Evolutionary conservation across 2,888 invertebrate species (phyloP).

Genomic region (Pammene fasciana): DNA sequence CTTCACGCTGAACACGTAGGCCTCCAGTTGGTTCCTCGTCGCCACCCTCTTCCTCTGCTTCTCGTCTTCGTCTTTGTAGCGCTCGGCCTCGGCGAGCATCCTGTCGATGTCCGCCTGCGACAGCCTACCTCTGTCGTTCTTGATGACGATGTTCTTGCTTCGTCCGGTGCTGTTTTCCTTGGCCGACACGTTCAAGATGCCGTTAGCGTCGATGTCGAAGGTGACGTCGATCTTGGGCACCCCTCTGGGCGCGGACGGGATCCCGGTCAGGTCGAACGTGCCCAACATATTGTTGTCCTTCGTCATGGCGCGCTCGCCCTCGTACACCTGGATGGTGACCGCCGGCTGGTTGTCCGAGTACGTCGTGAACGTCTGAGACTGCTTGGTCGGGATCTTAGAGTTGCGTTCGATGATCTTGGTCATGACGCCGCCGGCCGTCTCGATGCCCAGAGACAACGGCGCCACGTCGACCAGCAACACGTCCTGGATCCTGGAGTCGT

Average conservation of each 20-base stretch:
- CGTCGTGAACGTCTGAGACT: constrained; percentile 87
- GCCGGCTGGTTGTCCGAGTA: constrained; percentile 89
- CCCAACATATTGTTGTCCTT: constrained; percentile 86
- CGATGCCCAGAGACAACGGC: constrained; percentile 86
- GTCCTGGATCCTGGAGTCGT: constrained; percentile 87
- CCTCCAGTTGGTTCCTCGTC: constrained; percentile 84
- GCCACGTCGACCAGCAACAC: constrained; percentile 78
- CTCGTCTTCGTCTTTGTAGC: constrained; percentile 86
- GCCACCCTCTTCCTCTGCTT: constrained; percentile 83
- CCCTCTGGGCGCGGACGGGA: constrained; percentile 85
- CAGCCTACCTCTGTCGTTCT: constrained; percentile 88
- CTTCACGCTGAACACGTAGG: constrained; percentile 85
- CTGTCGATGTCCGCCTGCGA: constrained; percentile 89
- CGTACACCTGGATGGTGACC: constrained; percentile 86
- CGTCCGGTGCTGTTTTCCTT: constrained; percentile 83
- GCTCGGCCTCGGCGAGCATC: constrained; percentile 87
- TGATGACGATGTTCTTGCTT: constrained; percentile 87
- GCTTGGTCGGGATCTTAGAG: constrained; percentile 85
- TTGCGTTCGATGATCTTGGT: constrained; percentile 87
- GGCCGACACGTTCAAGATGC: constrained; percentile 90
- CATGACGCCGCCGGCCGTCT: constrained; percentile 90
- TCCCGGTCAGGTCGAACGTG: constrained; percentile 82
- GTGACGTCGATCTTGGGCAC: constrained; percentile 85
- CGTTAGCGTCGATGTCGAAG: constrained; percentile 87
- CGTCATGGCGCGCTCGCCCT: constrained; percentile 88